A percentile compares a stretch with the other conserved stretches of the same genome.
phyloP scores from a whole-genome alignment of 2,797 vertebrate genomes.

The Peromyscus aztecus region DNA sequence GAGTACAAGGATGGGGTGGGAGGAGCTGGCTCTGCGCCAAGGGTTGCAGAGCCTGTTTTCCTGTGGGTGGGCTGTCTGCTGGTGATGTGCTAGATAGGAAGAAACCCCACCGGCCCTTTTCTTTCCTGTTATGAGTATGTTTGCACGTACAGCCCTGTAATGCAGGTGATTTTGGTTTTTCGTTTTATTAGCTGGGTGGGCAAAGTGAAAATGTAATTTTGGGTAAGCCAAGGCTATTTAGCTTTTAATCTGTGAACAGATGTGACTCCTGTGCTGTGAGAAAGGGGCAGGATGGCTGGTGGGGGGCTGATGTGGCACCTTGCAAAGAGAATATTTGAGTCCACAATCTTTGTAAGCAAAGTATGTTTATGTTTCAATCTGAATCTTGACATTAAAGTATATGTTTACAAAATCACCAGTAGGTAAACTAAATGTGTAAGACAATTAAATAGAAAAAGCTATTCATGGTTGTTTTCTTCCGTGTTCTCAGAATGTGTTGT shows the following conservation, averaged over 20 bases:
- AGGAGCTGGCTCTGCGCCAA: background rate
- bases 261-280: background rate
- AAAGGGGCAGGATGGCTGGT: background rate
- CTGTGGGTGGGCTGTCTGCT: conserved; percentile 61
- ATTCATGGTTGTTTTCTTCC: conserved; percentile 63
- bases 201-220: background rate
- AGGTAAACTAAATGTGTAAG: conserved; percentile 75
- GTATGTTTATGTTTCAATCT: conserved; percentile 82
- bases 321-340: conserved; percentile 76
- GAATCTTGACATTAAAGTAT: conserved; percentile 84
- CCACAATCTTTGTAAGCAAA: conserved; percentile 77
- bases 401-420: conserved; percentile 82
- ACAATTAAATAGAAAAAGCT: conserved; percentile 73
- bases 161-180: conserved; percentile 54
- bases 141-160: conserved; percentile 63
- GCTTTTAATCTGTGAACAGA: conserved; percentile 33
- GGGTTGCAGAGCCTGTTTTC: background rate
- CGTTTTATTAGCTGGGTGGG: conserved; percentile 55
- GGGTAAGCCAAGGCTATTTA: conserved; percentile 27
- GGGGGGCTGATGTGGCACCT: conserved; percentile 72
- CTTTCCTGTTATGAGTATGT: conserved; percentile 21
- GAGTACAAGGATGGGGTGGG: background rate
- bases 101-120: conserved; percentile 41
- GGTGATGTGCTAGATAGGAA: conserved; percentile 46
- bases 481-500: conserved; percentile 69